phyloP scores from a whole-genome alignment of 2,797 vertebrate species.

The Propithecus perrieri region DNA sequence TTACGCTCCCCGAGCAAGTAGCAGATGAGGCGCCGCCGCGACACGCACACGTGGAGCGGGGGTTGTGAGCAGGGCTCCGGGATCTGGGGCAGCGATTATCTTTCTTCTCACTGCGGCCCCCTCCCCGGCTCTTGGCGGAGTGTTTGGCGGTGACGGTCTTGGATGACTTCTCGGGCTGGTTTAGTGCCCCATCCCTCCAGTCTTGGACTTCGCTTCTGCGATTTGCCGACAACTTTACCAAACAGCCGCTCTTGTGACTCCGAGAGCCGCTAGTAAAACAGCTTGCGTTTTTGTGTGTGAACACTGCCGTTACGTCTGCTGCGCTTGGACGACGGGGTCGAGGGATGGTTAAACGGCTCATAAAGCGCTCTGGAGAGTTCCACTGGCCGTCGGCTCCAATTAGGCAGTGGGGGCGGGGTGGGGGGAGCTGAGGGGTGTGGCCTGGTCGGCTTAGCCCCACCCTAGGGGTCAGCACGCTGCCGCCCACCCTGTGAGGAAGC shows the following conservation, averaged over 20 bases:
- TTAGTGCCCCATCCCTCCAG: slow-evolving; percentile 66
- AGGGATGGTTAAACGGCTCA: slow-evolving; percentile 51
- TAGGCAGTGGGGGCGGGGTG: neutral
- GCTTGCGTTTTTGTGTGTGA: slow-evolving; percentile 73
- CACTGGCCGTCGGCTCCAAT: neutral
- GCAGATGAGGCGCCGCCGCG: neutral
- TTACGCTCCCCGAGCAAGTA: neutral
- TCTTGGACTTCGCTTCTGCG: slow-evolving; percentile 63
- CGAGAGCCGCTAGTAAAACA: slow-evolving; percentile 54
- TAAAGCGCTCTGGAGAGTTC: slow-evolving; percentile 56
- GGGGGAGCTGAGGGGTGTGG: neutral
- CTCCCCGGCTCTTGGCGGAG: slow-evolving; percentile 61
- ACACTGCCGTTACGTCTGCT: slow-evolving; percentile 53
- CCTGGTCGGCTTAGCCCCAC: neutral
- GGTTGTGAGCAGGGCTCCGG: neutral
- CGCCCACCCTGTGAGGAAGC: neutral
- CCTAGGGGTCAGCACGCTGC: neutral
- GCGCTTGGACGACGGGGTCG: neutral
- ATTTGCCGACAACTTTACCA: slow-evolving; percentile 74
- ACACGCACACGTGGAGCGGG: neutral
- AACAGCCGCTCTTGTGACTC: slow-evolving; percentile 70
- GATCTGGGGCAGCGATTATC: neutral
- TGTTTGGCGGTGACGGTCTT: slow-evolving; percentile 58
- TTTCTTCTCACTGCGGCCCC: slow-evolving; percentile 29
- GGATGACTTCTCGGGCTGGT: slow-evolving; percentile 71